Evolutionary conservation across 2,888 invertebrate species (phyloP).

Genomic region (Luperina nickerlii): DNA sequence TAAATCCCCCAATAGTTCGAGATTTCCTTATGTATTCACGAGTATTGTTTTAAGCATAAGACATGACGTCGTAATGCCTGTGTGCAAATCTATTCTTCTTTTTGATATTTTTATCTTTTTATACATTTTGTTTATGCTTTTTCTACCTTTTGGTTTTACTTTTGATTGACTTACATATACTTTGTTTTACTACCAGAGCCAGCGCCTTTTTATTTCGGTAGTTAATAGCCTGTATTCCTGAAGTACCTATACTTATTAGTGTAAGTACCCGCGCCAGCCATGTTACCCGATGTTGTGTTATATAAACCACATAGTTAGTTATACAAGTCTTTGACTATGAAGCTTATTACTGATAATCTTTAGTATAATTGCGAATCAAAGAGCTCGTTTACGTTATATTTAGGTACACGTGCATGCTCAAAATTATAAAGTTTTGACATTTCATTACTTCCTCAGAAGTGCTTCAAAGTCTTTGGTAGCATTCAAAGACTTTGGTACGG

Average conservation of each 20-base stretch:
- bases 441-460: background rate
- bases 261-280: background rate
- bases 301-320: background rate
- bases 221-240: background rate
- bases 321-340: background rate
- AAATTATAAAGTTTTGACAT: slow-evolving; percentile 16
- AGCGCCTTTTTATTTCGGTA: no score
- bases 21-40: background rate
- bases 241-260: no score
- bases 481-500: slow-evolving; percentile 18
- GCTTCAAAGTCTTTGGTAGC: slow-evolving; percentile 9
- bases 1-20: background rate
- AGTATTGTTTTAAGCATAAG: background rate
- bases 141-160: no score
- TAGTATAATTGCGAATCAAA: background rate
- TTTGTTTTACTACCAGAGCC: no score
- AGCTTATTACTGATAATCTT: background rate
- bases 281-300: background rate
- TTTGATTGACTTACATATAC: no score
- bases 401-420: background rate
- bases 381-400: background rate
- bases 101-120: no score
- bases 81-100: no score
- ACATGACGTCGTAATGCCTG: background rate
- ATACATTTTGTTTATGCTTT: no score